A percentile compares a stretch with the other conserved stretches of the same genome.
Conservation (phyloP, 2,113 vertebrate species). For the Macquaria australasica region DNA sequence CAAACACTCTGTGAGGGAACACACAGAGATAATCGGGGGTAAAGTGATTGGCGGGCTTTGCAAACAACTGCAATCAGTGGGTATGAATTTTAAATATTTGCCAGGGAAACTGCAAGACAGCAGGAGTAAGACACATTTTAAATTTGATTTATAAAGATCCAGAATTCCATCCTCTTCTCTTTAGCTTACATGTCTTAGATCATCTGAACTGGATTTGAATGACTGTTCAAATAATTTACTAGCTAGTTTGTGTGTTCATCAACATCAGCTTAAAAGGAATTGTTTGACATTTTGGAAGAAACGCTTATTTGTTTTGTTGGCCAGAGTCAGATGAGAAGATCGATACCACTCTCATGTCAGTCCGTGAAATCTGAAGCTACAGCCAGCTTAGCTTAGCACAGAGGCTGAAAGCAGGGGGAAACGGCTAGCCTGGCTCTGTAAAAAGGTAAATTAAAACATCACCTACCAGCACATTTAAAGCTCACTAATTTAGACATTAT, state of each 20-base stretch:
- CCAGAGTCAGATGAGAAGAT: neutral
- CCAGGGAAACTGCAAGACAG: neutral
- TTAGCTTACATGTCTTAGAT: neutral
- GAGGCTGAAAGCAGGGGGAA: neutral
- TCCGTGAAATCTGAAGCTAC: too few relatives aligned
- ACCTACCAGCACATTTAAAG: too few relatives aligned
- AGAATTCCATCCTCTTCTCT: neutral
- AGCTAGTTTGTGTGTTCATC: neutral
- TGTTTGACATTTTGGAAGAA: neutral
- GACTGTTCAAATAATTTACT: neutral
- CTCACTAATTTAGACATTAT: too few relatives aligned
- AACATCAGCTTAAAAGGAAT: neutral
- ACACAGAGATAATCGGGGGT: conserved; percentile 57
- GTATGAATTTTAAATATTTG: conserved; percentile 7
- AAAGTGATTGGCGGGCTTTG: neutral
- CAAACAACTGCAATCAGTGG: conserved; percentile 36
- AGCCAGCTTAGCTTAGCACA: neutral
- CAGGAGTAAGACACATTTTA: neutral
- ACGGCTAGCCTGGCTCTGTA: too few relatives aligned
- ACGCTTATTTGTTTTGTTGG: too few relatives aligned
- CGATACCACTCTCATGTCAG: too few relatives aligned
- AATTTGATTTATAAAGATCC: neutral
- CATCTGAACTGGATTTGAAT: neutral
- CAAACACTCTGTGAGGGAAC: conserved; percentile 82
- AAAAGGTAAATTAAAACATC: too few relatives aligned